These are phyloP conservation scores for Pseudotriccus pelzelni DNA, from an alignment of 2,797 vertebrate genomes.

Conservation along the genomic window DNA sequence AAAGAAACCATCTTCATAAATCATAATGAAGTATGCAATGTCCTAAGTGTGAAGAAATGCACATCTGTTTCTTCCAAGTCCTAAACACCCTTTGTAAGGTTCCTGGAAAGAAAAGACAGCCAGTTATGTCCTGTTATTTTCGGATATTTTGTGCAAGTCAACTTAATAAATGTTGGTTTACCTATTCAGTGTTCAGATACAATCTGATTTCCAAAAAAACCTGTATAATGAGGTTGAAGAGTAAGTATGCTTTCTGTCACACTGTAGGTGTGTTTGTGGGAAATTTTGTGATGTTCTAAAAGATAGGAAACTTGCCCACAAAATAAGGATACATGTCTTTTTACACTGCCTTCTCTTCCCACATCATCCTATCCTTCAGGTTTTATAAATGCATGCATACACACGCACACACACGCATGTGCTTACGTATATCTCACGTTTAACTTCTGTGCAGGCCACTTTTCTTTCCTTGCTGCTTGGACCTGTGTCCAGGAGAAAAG, in stretches of 20 bases:
- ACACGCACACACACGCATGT: too few species aligned
- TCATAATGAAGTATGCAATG: neutral
- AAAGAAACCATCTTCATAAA: neutral
- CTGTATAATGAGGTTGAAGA: neutral
- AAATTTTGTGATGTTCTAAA: neutral
- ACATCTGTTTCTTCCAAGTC: neutral
- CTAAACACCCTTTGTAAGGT: neutral
- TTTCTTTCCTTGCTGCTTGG: neutral
- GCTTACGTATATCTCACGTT: neutral
- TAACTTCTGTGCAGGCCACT: neutral
- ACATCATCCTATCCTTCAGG: neutral
- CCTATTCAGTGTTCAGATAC: neutral
- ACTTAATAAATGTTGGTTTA: neutral
- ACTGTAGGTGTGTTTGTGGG: neutral
- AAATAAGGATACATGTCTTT: neutral
- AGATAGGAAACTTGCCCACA: neutral
- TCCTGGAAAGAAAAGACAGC: neutral
- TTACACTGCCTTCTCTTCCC: neutral
- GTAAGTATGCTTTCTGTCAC: neutral
- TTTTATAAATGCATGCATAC: neutral
- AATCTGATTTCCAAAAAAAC: neutral
- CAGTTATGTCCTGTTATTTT: neutral
- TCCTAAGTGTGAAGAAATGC: neutral
- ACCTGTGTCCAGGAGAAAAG: neutral
- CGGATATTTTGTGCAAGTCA: neutral